Base-by-base conservation (phyloP, 2,888 invertebrate genomes). In the Drosophila paucipuncta region DNA sequence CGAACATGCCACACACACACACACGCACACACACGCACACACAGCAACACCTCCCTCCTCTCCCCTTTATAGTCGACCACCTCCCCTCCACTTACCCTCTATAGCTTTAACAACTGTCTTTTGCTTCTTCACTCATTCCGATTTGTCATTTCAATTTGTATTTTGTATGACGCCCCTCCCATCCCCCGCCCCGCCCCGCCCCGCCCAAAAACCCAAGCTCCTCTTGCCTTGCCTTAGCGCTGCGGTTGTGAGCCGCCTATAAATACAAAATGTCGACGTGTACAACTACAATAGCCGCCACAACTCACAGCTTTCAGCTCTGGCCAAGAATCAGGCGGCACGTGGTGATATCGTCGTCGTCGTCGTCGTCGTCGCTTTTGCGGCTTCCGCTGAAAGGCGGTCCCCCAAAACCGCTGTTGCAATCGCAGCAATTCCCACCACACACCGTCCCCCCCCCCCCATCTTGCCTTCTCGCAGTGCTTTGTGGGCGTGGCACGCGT, bases 91-190 rank as follows among this genome's bases (percentile, higher is more conserved):
- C 49, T 7, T 43, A 58, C 53, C 25, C 43, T 31, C 25, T 49
- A 47, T 55, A 60, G 41, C 52, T 33, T 52, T 13, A 50, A 37
- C 54, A 60, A 22, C 43, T 35, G 47, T 47, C 43, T 11, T 43
- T 55, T 35, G 54, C 41, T 11, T 55, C 66, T 55, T 49, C 86
- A 76, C 80, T 79, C 79, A 75, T 65, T 73, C 73, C 77, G 75
- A 79, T 82, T 84, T 83, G 69, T 79, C 82, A 84, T 83, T 83
- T 82, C 78, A 72, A 85, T 87, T 86, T 85, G 75, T 70, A 58
- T 37, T 87, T 86, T 86, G 76, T 72, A 49, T 25, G 33, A 18
- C 57, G 22, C 37, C 25, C 30, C 39, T 0, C 30, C 52, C 25
- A 25, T 25, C n/a, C 5, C 25, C 28, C 0, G 2, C 25, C 25